Conservation (phyloP, 2,888 invertebrate species). For the Dugesia japonica region DNA sequence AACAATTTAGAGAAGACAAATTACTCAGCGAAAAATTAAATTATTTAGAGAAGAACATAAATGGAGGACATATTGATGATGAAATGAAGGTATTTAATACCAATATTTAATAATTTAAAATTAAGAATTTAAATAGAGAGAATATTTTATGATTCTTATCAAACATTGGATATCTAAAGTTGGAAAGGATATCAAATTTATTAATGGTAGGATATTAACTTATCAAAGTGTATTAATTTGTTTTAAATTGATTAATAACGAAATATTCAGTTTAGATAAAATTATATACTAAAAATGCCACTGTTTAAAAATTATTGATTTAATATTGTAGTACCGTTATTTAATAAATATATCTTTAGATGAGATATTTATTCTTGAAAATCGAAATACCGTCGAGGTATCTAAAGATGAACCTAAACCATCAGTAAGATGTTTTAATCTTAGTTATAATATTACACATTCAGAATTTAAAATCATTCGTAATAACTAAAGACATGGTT, state of each 20-base stretch:
- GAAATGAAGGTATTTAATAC: background rate
- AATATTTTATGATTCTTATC: background rate
- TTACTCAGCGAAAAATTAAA: background rate
- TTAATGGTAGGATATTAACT: background rate
- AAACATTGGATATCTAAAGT: background rate
- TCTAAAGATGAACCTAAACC: background rate
- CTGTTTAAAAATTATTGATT: too few relatives aligned
- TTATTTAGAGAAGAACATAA: background rate
- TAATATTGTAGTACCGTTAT: too few relatives aligned
- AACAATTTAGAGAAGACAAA: background rate
- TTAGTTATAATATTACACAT: too few relatives aligned
- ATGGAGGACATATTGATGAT: background rate
- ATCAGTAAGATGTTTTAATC: too few relatives aligned
- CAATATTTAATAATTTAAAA: too few relatives aligned
- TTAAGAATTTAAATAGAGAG: too few relatives aligned
- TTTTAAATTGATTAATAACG: too few relatives aligned
- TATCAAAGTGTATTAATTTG: background rate
- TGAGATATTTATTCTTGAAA: constrained; percentile 6
- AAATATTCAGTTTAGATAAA: too few relatives aligned
- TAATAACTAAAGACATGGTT: background rate
- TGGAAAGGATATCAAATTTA: background rate
- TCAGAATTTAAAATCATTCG: background rate
- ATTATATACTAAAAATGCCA: too few relatives aligned
- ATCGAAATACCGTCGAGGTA: background rate
- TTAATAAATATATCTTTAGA: too few relatives aligned